These are phyloP conservation scores for Pogonocherus hispidulus DNA, from an alignment of 2,888 invertebrate species.

Conservation along the genomic window DNA sequence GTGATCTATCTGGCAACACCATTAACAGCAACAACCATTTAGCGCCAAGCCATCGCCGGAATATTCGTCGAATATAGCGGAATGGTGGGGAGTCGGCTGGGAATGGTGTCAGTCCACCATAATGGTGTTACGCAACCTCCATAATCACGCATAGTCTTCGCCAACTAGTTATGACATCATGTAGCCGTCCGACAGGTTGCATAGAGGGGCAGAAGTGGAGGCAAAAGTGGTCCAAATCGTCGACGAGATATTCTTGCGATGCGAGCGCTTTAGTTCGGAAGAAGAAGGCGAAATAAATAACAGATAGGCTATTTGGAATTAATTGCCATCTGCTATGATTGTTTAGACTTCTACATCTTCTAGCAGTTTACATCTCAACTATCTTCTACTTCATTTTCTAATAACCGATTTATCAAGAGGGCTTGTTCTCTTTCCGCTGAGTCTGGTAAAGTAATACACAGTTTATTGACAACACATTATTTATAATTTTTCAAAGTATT, in stretches of 20 bases:
- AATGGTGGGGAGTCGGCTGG: constrained; percentile 53
- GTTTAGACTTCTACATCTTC: too few relatives aligned
- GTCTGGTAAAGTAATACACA: too few relatives aligned
- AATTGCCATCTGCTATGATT: too few relatives aligned
- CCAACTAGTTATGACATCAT: constrained; percentile 43
- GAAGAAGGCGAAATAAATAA: neutral
- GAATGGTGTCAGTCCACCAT: constrained; percentile 60
- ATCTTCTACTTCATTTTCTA: too few relatives aligned
- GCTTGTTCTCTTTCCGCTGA: too few relatives aligned
- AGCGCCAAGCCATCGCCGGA: constrained; percentile 13
- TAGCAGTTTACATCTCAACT: too few relatives aligned
- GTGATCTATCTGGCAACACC: neutral
- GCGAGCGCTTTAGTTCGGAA: neutral
- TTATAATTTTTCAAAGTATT: too few relatives aligned
- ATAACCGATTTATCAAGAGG: too few relatives aligned
- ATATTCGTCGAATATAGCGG: constrained; percentile 30
- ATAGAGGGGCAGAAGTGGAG: constrained; percentile 20
- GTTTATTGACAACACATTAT: too few relatives aligned
- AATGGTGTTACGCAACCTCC: constrained; percentile 58
- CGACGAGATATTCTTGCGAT: neutral
- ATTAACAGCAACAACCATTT: constrained; percentile 13
- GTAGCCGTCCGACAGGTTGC: constrained; percentile 30
- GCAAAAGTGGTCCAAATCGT: constrained; percentile 25
- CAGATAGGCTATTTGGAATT: too few relatives aligned
- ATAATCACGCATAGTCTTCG: constrained; percentile 55